These are phyloP conservation scores for Carterocephalus palaemon DNA, from an alignment of 2,888 invertebrate species.

Conservation along the genomic window DNA sequence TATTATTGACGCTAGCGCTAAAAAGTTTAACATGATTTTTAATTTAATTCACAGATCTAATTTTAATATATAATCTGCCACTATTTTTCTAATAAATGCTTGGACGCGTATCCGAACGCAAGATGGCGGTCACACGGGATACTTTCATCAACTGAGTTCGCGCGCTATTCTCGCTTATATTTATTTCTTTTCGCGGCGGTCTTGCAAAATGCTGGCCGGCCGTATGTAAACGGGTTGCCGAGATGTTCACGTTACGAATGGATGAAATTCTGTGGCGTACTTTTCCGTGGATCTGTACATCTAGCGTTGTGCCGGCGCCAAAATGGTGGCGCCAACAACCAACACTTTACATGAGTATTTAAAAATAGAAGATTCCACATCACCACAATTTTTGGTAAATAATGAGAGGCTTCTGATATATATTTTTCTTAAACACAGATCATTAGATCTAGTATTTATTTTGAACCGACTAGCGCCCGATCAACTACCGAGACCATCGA, in stretches of 20 bases:
- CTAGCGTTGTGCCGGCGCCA: constrained; percentile 7
- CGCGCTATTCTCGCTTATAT: constrained; percentile 37
- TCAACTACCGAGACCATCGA: too few relatives aligned
- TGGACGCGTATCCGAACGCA: constrained; percentile 21
- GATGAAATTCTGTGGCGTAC: constrained; percentile 24
- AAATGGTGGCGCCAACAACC: constrained; percentile 7
- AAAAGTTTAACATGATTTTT: constrained; percentile 36
- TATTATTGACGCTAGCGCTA: constrained; percentile 33
- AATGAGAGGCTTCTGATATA: too few relatives aligned
- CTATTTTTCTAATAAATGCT: constrained; percentile 4
- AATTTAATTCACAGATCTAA: not conserved
- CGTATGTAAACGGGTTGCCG: constrained; percentile 34
- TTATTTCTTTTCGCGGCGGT: constrained; percentile 36
- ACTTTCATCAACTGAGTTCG: constrained; percentile 35
- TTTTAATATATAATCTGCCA: constrained; percentile 19
- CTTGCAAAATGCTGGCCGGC: constrained; percentile 33
- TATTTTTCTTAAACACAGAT: too few relatives aligned
- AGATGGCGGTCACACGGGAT: constrained; percentile 27
- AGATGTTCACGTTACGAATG: constrained; percentile 28
- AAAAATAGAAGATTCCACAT: too few relatives aligned
- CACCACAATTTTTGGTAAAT: too few relatives aligned
- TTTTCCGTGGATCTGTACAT: constrained; percentile 16
- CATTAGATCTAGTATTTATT: too few relatives aligned
- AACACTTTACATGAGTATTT: too few relatives aligned
- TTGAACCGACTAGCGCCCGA: too few relatives aligned